phyloP scores from a whole-genome alignment of 2,888 invertebrate species.

The Imbricaverruca yamaguchii region DNA sequence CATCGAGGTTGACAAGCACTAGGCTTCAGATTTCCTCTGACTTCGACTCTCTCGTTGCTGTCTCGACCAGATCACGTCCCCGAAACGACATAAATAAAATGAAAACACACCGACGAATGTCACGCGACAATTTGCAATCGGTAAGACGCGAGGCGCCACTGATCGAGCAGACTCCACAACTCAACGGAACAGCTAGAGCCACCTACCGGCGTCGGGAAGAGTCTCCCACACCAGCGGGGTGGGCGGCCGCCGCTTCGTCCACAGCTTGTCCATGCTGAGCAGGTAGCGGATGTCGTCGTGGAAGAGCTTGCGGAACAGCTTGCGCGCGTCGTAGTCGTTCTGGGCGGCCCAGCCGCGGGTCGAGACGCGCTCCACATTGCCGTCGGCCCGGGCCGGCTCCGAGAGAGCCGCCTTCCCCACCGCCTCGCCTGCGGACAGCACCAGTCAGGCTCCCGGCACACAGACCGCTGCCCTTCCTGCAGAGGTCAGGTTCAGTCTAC shows the following conservation, averaged over 20 bases:
- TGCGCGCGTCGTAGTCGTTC: slow-evolving; percentile 69
- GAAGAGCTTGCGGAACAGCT: slow-evolving; percentile 88
- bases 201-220: slow-evolving; percentile 46
- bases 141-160: too few relatives aligned
- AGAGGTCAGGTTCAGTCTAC: too few relatives aligned
- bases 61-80: too few relatives aligned
- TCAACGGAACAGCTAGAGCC: slow-evolving; percentile 1
- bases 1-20: too few relatives aligned
- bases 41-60: too few relatives aligned
- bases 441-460: neutral
- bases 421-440: neutral
- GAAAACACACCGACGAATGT: too few relatives aligned
- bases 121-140: too few relatives aligned
- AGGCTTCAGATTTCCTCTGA: too few relatives aligned
- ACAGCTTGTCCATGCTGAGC: slow-evolving; percentile 86
- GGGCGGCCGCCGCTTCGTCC: slow-evolving; percentile 84
- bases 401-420: neutral
- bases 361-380: slow-evolving; percentile 54
- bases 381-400: slow-evolving; percentile 55
- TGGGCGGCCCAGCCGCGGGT: slow-evolving; percentile 85
- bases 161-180: neutral
- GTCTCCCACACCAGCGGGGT: slow-evolving; percentile 65
- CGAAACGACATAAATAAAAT: too few relatives aligned
- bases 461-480: too few relatives aligned
- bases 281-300: slow-evolving; percentile 90